Base-by-base conservation (phyloP, 2,888 invertebrate species). In the Hirtodrosophila duncani region DNA sequence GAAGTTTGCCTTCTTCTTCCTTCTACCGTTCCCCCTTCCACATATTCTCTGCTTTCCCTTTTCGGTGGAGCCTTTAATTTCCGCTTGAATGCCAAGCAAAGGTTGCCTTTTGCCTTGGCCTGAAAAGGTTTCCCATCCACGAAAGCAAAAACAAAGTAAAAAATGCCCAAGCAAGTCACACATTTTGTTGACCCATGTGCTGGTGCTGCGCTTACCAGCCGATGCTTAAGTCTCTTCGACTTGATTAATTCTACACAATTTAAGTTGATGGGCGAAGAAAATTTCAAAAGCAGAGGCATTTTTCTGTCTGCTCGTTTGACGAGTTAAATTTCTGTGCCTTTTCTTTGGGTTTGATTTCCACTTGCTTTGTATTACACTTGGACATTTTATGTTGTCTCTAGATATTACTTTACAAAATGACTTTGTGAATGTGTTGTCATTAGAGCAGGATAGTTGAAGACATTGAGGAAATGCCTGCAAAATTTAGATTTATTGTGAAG, bases 191-290 rank as follows among this genome's bases (percentile, higher is more conserved):
- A 56, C 34, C 49, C 53, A 37, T 70, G 59, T 63, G 67, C 67
- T 16, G 59, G 39, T 50, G 49, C 31, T 36, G 21, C 13, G 11
- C 13, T 10, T 36, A 23, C 38, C 14, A 33, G 23, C 45, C 27
- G 37, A 37, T 21, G 45, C 31, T 21, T 52, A 63, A 63, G 78
- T 70, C 71, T 83, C 80, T 78, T 81, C 63, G 66, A 74, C 77
- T 74, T 81, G 80, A 83, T 83, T 81, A 77, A 83, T 77, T 83
- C 70, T 83, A 67, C 67, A 67, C 63, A 68, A 71, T 75, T 77
- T 79, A 62, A 67, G 53, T 69, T 71, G 67, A 80, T 74, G 74
- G 77, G 72, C 64, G 55, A 43, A 52, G 57, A 60, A 42, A 56
- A 37, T 63, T 69, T 46, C 45, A 56, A 56, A 33, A n/a, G 41